Conservation (phyloP, 2,113 vertebrate species). For the Colius striatus region DNA sequence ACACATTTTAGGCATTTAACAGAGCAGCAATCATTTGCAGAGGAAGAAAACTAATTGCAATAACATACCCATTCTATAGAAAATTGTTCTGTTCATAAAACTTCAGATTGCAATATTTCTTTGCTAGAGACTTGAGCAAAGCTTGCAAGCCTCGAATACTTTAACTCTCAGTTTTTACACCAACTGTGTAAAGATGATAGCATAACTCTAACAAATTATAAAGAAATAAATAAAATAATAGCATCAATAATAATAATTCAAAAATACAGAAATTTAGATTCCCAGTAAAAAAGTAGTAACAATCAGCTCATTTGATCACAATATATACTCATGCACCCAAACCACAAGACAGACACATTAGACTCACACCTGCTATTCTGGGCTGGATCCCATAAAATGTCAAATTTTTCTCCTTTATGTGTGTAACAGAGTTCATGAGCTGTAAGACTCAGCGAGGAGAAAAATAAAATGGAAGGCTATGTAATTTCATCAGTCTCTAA, state of each 20-base stretch:
- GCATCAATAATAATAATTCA: no score
- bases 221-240: not conserved
- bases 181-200: not conserved
- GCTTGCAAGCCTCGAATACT: not conserved
- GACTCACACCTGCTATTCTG: not conserved
- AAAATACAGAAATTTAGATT: not conserved
- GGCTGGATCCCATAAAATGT: not conserved
- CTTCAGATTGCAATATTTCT: not conserved
- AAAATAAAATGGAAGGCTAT: not conserved
- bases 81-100: slow-evolving; percentile 34
- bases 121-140: not conserved
- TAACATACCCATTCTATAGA: slow-evolving; percentile 10
- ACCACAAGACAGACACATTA: not conserved
- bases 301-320: not conserved
- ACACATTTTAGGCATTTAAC: slow-evolving; percentile 32
- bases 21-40: slow-evolving; percentile 36
- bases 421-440: not conserved
- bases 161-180: not conserved
- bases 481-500: not conserved
- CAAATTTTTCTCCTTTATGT: not conserved
- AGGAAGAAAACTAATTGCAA: slow-evolving; percentile 44
- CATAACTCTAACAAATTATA: not conserved
- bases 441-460: not conserved
- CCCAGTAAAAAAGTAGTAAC: not conserved
- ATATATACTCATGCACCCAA: not conserved